Evolutionary conservation across 2,797 vertebrate genomes (phyloP), one percentile per base, ranked within the genome.

Genomic region (Chaetodon trifasciatus): DNA sequence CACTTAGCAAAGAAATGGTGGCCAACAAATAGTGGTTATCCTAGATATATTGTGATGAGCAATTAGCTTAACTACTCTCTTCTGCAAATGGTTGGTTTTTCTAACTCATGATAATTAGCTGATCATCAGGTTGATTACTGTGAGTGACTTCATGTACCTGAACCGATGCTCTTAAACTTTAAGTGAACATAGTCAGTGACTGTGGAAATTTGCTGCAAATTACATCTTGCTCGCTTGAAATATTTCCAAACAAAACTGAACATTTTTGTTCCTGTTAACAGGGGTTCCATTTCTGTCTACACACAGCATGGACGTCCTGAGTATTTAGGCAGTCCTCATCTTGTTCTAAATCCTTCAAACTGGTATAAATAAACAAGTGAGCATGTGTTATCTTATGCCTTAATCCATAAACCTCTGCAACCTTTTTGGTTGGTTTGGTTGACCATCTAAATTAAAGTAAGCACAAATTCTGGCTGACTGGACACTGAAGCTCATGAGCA

Each of bases 1-100:
- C 24, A 72, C 44, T 42, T n/a, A 24, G 16, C 3, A 49, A 52
- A 64, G 42, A 64, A 17, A 70, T 8, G 15, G 35, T 17, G 44
- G 57, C 13, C 35, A 37, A n/a, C 44, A 70, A 55, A 60, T 55
- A 39, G 37, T 5, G 0, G 16, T 44, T 50, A 35, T 19, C 15
- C 44, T 6, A 5, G 47, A 53, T 42, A 16, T 32, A 67, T 8
- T 1, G 28, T 21, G 15, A 60, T 19, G 32, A 44, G 50, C 37
- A 13, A 47, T 74, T 74, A 69, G 23, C 39, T 17, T 12, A 50
- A 74, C 46, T 10, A 47, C 47, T 66, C 46, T 50, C 15, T 24
- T 39, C 42, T 71, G 62, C 55, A 23, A 66, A 46, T 21, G 6
- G 10, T 24, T 28, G 56, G 28, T 32, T 44, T 53, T 61, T 58